Evolutionary conservation across 2,888 invertebrate genomes (phyloP).

Genomic region (Platycnemis pennipes): DNA sequence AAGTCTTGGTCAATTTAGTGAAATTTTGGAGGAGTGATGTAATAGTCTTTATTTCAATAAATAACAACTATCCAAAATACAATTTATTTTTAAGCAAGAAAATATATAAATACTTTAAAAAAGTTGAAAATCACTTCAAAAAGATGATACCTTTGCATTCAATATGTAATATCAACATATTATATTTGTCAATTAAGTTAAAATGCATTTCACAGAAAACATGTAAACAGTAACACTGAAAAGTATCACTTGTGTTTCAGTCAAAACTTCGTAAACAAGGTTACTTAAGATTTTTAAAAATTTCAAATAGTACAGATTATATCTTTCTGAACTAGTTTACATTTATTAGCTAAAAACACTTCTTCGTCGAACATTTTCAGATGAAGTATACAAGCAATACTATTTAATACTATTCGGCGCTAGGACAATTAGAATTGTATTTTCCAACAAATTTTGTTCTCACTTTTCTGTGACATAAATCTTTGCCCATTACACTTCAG

Average conservation of each 20-base stretch:
- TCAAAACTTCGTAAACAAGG: constrained; percentile 3
- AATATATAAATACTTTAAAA: constrained; percentile 45
- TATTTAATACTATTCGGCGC: constrained; percentile 15
- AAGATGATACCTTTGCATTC: constrained; percentile 15
- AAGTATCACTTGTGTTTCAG: constrained; percentile 23
- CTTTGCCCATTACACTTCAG: background rate
- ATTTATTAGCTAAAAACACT: constrained; percentile 1
- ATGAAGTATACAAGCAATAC: constrained; percentile 6
- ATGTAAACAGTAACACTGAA: constrained; percentile 35
- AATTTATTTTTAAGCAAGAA: constrained; percentile 45
- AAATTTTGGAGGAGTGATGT: background rate
- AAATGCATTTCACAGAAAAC: constrained; percentile 22
- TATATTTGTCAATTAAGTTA: background rate
- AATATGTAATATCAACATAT: background rate
- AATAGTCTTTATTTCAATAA: constrained; percentile 32
- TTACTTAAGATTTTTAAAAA: constrained; percentile 1
- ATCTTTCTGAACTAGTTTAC: background rate
- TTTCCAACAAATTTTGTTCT: background rate
- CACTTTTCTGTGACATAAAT: background rate
- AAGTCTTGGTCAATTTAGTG: background rate
- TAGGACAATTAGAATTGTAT: constrained; percentile 32
- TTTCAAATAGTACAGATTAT: background rate
- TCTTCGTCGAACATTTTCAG: background rate
- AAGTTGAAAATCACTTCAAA: constrained; percentile 41
- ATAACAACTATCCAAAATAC: constrained; percentile 30